phyloP scores from a whole-genome alignment of 2,113 vertebrate species.

The Rhodinocichla rosea region DNA sequence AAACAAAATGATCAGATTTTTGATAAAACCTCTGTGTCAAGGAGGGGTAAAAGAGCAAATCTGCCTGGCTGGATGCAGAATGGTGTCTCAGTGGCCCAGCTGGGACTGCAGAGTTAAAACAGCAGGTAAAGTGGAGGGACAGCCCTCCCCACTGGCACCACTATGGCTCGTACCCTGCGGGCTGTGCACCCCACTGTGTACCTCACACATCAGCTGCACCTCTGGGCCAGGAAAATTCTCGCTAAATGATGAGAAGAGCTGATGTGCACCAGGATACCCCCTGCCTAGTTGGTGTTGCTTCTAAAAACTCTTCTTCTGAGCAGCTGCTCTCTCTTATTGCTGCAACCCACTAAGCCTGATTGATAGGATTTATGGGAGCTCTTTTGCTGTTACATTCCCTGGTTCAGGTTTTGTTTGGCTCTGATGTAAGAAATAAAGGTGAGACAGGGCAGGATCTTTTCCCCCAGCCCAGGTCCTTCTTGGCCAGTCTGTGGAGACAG shows the following conservation, averaged over 20 bases:
- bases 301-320: background rate
- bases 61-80: background rate
- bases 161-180: rapidly evolving
- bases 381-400: rapidly evolving
- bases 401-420: background rate
- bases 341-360: background rate
- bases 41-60: background rate
- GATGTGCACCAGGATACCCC: background rate
- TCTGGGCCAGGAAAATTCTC: background rate
- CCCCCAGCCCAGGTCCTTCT: background rate
- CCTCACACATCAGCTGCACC: background rate
- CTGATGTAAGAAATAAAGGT: background rate
- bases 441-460: background rate
- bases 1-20: background rate
- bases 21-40: background rate
- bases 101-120: background rate
- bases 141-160: rapidly evolving
- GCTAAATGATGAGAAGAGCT: background rate
- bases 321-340: background rate
- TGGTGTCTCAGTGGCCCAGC: background rate
- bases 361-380: background rate
- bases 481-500: background rate
- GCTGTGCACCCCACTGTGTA: background rate
- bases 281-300: background rate
- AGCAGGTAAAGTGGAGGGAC: background rate